These are phyloP conservation scores for Capitella teleta DNA, from an alignment of 1,140 invertebrate genomes.

Conservation along the genomic window DNA sequence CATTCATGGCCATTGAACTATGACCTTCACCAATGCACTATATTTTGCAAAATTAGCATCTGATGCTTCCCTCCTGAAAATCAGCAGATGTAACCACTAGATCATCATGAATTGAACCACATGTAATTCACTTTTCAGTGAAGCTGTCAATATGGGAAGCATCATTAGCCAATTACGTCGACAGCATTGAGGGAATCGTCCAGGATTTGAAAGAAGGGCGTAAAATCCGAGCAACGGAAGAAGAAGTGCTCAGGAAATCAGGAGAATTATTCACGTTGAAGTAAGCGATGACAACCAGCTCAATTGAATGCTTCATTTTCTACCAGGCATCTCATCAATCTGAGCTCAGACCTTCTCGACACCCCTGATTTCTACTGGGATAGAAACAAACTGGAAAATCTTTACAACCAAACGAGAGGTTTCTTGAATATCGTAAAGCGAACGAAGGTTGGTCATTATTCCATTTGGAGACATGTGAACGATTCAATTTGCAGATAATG, in stretches of 20 bases:
- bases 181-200: constrained; percentile 68
- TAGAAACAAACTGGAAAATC: constrained; percentile 66
- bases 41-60: no score
- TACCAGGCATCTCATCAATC: constrained; percentile 66
- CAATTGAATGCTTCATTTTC: background rate
- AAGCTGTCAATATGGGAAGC: constrained; percentile 87
- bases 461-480: background rate
- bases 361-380: constrained; percentile 98
- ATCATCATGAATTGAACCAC: no score
- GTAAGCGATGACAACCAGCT: constrained; percentile 7
- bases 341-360: constrained; percentile 84
- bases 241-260: constrained; percentile 71
- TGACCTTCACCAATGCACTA: no score
- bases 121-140: constrained; percentile 45
- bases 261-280: constrained; percentile 80
- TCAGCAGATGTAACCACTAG: no score
- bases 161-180: constrained; percentile 66
- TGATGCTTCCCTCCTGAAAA: no score
- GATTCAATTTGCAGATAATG: constrained; percentile 56
- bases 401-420: constrained; percentile 67
- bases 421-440: constrained; percentile 75
- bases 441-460: constrained; percentile 52
- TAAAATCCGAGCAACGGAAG: constrained; percentile 54
- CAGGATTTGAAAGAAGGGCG: constrained; percentile 61
- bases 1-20: no score